Percentiles rank a stretch among this genome's conserved stretches.
phyloP scores from a whole-genome alignment of 2,113 vertebrate species.

The Corvus hawaiiensis region DNA sequence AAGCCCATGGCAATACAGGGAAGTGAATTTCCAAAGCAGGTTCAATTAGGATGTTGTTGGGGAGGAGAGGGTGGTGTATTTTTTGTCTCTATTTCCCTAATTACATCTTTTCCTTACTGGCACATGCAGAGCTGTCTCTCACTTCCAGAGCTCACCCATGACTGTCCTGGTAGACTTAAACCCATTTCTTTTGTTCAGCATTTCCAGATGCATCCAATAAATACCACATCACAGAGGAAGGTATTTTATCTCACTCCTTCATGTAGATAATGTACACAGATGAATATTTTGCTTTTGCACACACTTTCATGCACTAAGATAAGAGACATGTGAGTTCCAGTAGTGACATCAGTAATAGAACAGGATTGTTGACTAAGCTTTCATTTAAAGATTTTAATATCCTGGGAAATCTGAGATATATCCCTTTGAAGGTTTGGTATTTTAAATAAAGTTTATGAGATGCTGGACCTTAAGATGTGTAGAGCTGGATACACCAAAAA shows the following conservation, averaged over 20 bases:
- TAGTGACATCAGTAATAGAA: neutral
- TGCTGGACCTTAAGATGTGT: neutral
- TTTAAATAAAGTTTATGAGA: neutral
- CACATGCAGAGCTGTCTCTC: neutral
- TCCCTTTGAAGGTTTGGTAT: neutral
- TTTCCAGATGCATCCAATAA: conserved; percentile 6
- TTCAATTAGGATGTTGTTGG: neutral
- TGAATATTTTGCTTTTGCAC: neutral
- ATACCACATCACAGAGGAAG: neutral
- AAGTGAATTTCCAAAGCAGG: neutral
- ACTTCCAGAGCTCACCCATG: neutral
- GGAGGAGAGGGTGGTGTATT: neutral
- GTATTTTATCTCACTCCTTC: conserved; percentile 3
- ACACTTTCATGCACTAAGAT: neutral
- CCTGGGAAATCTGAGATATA: neutral
- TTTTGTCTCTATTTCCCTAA: neutral
- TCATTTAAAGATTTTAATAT: neutral
- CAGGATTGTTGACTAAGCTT: conserved; percentile 5
- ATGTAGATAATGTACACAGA: neutral
- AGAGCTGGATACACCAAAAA: neutral
- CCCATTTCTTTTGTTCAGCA: neutral
- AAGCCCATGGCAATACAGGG: neutral
- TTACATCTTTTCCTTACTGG: neutral
- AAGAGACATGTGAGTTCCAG: neutral
- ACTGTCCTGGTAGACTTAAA: neutral